These are phyloP conservation scores for Bombus turneri DNA, from an alignment of 1,140 invertebrate genomes.

Conservation along the genomic window DNA sequence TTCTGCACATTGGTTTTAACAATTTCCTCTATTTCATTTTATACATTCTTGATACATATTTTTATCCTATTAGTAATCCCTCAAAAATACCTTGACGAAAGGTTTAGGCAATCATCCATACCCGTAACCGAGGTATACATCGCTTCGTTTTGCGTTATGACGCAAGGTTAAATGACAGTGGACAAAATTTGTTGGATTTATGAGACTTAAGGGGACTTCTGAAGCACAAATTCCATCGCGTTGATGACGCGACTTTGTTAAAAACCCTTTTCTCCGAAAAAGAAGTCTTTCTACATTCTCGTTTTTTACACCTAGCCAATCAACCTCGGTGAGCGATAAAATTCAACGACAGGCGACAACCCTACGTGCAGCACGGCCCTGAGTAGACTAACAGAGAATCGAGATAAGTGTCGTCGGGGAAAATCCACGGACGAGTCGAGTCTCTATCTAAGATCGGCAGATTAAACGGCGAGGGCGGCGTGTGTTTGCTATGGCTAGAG, in stretches of 20 bases:
- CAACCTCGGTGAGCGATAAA: not conserved
- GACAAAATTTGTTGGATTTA: not conserved
- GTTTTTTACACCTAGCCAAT: not conserved
- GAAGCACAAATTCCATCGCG: no score
- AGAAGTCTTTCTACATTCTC: not conserved
- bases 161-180: not conserved
- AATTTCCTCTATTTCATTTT: not conserved
- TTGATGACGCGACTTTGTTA: no score
- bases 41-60: not conserved
- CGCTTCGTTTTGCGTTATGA: not conserved
- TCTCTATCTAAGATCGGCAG: slow-evolving; percentile 65
- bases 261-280: no score
- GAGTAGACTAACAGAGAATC: slow-evolving; percentile 3
- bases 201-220: not conserved
- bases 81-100: not conserved
- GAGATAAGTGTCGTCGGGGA: slow-evolving; percentile 18
- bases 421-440: slow-evolving; percentile 34
- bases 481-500: slow-evolving; percentile 50
- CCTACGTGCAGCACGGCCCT: no score
- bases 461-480: slow-evolving; percentile 55
- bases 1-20: no score
- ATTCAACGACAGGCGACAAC: not conserved
- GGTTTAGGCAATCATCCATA: not conserved
- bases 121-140: not conserved
- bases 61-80: no score